Base-by-base conservation (phyloP, 2,888 invertebrate species). In the Rhorus exstirpatorius region DNA sequence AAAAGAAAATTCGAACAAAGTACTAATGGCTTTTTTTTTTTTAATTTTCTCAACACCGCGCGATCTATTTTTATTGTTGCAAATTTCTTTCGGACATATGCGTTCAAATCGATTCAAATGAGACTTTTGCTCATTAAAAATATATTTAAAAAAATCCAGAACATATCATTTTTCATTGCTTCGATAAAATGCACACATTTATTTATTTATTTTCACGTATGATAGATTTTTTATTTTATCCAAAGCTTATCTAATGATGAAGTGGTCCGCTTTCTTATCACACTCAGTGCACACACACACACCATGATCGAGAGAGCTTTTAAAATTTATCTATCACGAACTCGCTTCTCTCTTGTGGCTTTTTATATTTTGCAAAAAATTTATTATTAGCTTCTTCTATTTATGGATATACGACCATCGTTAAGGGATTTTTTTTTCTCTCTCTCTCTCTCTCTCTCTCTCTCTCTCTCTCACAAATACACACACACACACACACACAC, bases 241-340 rank as follows among this genome's bases (percentile, higher is more conserved):
- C 61, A 60, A 35, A 71, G 63, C 71, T 81, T 76, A 81, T 81
- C 81, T 76, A 60, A 65, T 58, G 51, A 76, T 71, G 53, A 76
- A 81, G 81, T 81, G 81, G 76, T 60, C 53, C 67, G 44, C 76
- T 76, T 65, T 81, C 65, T 26, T 76, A 81, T 81, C 81, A 71
- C 65, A 12, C 71, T 71, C 63, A 65, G 58, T 35, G 53, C 70
- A 63, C 70, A 65, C 26, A 17, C 38, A 58, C 38, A 38, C 60
- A 63, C 46, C 31, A 49, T 51, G 31, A 38, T 68, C 35, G 60
- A 72, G 74, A 81, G 72, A 74, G 78, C 81, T 81, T 81, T 81
- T 81, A 81, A 72, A 74, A 24, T 78, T 78, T 81, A 81, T 78
- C 81, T 78, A 65, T 76, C 31, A 44, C 53, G 38, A 53, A 51